phyloP scores from a whole-genome alignment of 1,140 invertebrate species.

The Calycopis cecrops region DNA sequence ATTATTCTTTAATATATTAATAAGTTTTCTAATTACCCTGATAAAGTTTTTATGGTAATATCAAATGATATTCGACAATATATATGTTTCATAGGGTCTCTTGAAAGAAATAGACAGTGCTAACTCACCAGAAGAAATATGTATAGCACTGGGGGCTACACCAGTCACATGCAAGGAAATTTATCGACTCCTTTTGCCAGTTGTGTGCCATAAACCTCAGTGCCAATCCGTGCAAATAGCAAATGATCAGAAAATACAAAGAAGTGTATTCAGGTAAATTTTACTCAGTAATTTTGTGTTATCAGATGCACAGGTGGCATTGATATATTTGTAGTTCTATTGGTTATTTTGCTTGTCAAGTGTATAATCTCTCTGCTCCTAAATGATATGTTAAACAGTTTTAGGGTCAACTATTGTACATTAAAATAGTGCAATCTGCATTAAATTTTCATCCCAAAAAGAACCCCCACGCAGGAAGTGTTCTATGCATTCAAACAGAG shows the following conservation, averaged over 20 bases:
- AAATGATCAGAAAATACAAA: conserved; percentile 55
- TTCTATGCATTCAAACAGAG: too few species aligned
- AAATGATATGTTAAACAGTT: too few species aligned
- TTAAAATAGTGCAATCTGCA: too few species aligned
- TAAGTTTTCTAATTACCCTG: too few species aligned
- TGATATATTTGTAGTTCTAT: too few species aligned
- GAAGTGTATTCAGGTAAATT: conserved; percentile 55
- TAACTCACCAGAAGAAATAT: conserved; percentile 55
- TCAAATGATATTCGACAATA: neutral
- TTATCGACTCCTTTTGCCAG: conserved; percentile 52
- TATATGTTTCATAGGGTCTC: conserved; percentile 50
- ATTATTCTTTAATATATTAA: too few species aligned
- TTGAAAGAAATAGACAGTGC: conserved; percentile 52
- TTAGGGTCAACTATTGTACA: too few species aligned
- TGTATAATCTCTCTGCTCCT: too few species aligned
- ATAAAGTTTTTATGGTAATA: neutral
- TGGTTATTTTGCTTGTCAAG: too few species aligned
- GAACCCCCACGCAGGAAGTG: too few species aligned
- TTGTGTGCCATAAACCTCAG: conserved; percentile 52
- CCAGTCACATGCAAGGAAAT: conserved; percentile 58
- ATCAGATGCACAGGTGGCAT: too few species aligned
- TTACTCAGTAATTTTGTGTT: neutral
- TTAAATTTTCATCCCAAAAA: too few species aligned
- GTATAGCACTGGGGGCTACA: conserved; percentile 52
- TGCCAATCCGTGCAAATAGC: conserved; percentile 55